phyloP scores from a whole-genome alignment of 2,113 vertebrate species.

The Willisornis vidua region DNA sequence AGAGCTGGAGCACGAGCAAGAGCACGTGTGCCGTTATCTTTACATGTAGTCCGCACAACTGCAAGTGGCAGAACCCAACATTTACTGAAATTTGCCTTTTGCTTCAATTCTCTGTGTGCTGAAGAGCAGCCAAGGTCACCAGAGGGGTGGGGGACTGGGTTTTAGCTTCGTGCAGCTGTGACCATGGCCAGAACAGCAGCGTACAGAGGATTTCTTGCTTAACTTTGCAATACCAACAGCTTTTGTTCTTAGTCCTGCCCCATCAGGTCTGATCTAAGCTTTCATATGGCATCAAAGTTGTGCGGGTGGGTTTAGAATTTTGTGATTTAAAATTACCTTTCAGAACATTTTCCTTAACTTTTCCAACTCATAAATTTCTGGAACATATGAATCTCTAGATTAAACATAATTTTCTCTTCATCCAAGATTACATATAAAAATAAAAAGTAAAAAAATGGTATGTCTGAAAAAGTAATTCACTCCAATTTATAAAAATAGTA shows the following conservation, averaged over 20 bases:
- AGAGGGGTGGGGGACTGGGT: neutral
- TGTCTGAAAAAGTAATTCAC: neutral
- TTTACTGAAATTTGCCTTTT: conserved; percentile 28
- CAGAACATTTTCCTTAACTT: conserved; percentile 44
- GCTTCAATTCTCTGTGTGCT: neutral
- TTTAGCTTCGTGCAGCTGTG: conserved; percentile 14
- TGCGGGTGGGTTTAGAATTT: neutral
- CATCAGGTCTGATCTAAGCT: conserved; percentile 39
- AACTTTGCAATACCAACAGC: conserved; percentile 41
- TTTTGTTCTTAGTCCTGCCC: conserved; percentile 52
- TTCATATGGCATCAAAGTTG: conserved; percentile 33
- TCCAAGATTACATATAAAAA: conserved; percentile 5
- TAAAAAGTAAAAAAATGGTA: conserved; percentile 10
- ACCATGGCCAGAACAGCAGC: conserved; percentile 28
- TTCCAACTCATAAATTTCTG: conserved; percentile 2
- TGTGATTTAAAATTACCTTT: conserved; percentile 25
- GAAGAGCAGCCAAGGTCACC: conserved; percentile 34
- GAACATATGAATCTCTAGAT: conserved; percentile 21
- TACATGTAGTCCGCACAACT: neutral
- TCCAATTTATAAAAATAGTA: conserved; percentile 39
- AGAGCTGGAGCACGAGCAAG: neutral
- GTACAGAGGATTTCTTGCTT: conserved; percentile 21
- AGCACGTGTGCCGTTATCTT: neutral
- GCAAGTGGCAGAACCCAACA: neutral
- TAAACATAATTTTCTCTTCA: neutral